These are phyloP conservation scores for Cephalopholis sonnerati DNA, from an alignment of 2,113 vertebrate genomes.

Conservation along the genomic window DNA sequence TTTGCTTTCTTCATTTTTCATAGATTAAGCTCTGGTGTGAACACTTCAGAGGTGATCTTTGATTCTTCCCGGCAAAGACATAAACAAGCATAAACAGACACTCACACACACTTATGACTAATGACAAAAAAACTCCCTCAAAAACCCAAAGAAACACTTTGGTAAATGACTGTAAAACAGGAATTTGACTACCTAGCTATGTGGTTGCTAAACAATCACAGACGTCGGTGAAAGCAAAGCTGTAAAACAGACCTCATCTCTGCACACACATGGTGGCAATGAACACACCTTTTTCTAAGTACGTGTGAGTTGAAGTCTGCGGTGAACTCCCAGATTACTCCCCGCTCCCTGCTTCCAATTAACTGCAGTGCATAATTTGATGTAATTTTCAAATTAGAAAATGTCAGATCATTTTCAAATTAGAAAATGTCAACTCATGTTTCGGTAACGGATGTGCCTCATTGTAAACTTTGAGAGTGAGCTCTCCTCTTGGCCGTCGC, in stretches of 20 bases:
- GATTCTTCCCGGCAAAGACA: constrained; percentile 50
- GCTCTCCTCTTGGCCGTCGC: not conserved
- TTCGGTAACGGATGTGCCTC: constrained; percentile 12
- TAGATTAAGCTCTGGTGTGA: constrained; percentile 46
- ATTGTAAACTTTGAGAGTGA: constrained; percentile 4
- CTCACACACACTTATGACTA: constrained; percentile 36
- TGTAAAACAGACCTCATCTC: constrained; percentile 53
- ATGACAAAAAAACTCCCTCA: constrained; percentile 27
- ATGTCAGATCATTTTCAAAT: constrained; percentile 35
- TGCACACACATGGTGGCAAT: constrained; percentile 65
- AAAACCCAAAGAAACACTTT: constrained; percentile 50
- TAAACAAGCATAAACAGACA: constrained; percentile 41
- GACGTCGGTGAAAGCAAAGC: constrained; percentile 40
- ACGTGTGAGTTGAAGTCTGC: constrained; percentile 43
- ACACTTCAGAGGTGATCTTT: constrained; percentile 48
- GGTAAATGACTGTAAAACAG: constrained; percentile 60
- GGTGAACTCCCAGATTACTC: constrained; percentile 43
- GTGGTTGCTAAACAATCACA: constrained; percentile 57
- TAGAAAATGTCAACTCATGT: constrained; percentile 42
- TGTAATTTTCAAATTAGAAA: constrained; percentile 56
- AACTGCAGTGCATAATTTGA: constrained; percentile 46
- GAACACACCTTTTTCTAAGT: constrained; percentile 52
- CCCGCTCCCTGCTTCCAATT: constrained; percentile 41
- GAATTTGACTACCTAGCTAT: constrained; percentile 53
- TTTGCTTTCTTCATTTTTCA: constrained; percentile 57